These are phyloP conservation scores for Selenia dentaria DNA, from an alignment of 2,888 invertebrate genomes.

Conservation along the genomic window DNA sequence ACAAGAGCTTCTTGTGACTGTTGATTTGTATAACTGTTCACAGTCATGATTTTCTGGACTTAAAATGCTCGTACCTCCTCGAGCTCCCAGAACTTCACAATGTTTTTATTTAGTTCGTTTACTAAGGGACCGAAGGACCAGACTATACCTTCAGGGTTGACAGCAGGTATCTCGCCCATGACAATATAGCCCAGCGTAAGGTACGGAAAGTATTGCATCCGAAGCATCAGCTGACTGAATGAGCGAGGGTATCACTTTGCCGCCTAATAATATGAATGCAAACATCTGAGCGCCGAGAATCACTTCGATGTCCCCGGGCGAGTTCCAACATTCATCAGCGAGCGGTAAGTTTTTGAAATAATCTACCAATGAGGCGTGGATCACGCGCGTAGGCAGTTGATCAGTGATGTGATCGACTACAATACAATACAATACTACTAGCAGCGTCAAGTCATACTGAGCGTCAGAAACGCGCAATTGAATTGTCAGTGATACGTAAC, in stretches of 20 bases:
- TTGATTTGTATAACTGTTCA: background rate
- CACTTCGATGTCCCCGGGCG: background rate
- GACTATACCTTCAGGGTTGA: background rate
- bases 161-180: background rate
- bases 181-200: background rate
- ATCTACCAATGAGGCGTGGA: background rate
- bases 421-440: too few relatives aligned
- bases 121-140: background rate
- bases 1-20: background rate
- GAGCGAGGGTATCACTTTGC: too few relatives aligned
- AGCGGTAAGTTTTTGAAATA: background rate
- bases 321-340: background rate
- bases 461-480: background rate
- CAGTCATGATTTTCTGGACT: background rate
- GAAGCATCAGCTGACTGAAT: too few relatives aligned
- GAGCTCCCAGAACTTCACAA: background rate
- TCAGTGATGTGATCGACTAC: background rate
- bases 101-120: background rate
- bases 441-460: background rate
- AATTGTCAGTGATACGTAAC: background rate
- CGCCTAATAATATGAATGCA: background rate
- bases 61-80: background rate
- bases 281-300: background rate
- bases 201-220: too few relatives aligned
- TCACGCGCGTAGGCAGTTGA: background rate